phyloP scores from a whole-genome alignment of 2,888 invertebrate species.

The Acrocera orbiculus region DNA sequence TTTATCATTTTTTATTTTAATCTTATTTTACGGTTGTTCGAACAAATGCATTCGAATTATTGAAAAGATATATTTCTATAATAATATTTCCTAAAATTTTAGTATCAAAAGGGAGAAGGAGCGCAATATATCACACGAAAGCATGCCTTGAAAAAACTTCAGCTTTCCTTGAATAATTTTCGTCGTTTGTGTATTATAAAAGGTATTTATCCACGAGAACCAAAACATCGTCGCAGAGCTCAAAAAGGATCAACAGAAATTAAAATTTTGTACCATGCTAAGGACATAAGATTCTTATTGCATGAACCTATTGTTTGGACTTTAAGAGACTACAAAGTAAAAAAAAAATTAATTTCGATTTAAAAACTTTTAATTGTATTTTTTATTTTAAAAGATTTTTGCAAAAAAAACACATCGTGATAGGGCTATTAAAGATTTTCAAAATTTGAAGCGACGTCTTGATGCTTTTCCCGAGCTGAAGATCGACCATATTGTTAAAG shows the following conservation, averaged over 20 bases:
- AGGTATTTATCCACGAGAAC: slow-evolving; percentile 96
- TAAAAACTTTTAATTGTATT: not conserved
- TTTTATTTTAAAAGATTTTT: slow-evolving; percentile 40
- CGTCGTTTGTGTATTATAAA: slow-evolving; percentile 87
- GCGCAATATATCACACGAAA: slow-evolving; percentile 81
- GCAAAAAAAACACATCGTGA: slow-evolving; percentile 69
- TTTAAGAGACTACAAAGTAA: slow-evolving; percentile 78
- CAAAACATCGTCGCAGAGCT: slow-evolving; percentile 80
- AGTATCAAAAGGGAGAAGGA: slow-evolving; percentile 83
- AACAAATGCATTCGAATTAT: too few species aligned
- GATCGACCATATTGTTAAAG: slow-evolving; percentile 91
- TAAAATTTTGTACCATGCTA: slow-evolving; percentile 82
- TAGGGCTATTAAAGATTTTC: slow-evolving; percentile 61
- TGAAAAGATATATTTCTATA: too few species aligned
- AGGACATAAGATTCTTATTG: slow-evolving; percentile 87
- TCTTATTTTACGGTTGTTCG: too few species aligned
- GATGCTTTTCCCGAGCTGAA: slow-evolving; percentile 72
- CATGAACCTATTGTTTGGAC: slow-evolving; percentile 95
- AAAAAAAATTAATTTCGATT: slow-evolving; percentile 1
- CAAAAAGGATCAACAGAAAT: slow-evolving; percentile 82
- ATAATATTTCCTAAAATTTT: slow-evolving; percentile 16
- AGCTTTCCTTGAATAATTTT: slow-evolving; percentile 87
- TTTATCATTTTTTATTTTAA: too few species aligned
- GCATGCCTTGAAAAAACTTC: slow-evolving; percentile 77
- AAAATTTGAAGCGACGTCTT: slow-evolving; percentile 47